A percentile compares a stretch with the other conserved stretches of the same genome.
These are phyloP conservation scores for Prunella himalayana DNA, from an alignment of 2,113 vertebrate species.

Conservation along the genomic window DNA sequence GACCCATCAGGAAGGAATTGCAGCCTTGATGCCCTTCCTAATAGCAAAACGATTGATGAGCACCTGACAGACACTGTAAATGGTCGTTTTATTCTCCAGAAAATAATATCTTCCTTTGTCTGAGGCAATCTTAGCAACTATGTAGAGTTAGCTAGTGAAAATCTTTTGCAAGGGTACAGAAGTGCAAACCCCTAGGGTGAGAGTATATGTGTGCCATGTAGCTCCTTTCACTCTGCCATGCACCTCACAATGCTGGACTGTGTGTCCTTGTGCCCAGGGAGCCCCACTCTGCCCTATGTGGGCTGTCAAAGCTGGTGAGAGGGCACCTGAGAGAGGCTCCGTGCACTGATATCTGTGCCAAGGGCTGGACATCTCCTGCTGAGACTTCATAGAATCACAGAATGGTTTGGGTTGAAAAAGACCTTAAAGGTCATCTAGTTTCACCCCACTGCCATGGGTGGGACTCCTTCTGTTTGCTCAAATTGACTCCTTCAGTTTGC, in stretches of 20 bases:
- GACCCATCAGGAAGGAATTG: neutral
- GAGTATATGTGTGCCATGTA: fast-evolving
- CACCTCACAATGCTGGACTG: neutral
- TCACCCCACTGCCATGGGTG: neutral
- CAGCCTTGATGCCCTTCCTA: neutral
- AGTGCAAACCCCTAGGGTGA: neutral
- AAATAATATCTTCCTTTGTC: neutral
- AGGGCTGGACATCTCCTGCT: neutral
- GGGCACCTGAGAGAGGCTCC: neutral
- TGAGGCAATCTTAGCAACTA: neutral
- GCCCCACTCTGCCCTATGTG: fast-evolving
- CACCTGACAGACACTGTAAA: neutral
- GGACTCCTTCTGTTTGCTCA: neutral
- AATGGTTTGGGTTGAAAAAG: neutral
- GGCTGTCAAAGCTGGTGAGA: neutral
- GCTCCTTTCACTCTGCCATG: neutral
- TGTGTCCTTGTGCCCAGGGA: neutral
- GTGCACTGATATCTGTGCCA: fast-evolving
- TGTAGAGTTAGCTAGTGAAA: neutral
- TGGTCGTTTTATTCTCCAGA: neutral
- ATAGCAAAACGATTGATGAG: neutral
- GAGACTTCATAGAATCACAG: neutral
- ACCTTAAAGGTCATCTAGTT: neutral
- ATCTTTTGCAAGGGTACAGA: neutral
- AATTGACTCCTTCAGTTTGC: neutral